A percentile compares a stretch with the other conserved stretches of the same genome.
Evolutionary conservation across 2,888 invertebrate species (phyloP).

Genomic region (Abrostola tripartita): DNA sequence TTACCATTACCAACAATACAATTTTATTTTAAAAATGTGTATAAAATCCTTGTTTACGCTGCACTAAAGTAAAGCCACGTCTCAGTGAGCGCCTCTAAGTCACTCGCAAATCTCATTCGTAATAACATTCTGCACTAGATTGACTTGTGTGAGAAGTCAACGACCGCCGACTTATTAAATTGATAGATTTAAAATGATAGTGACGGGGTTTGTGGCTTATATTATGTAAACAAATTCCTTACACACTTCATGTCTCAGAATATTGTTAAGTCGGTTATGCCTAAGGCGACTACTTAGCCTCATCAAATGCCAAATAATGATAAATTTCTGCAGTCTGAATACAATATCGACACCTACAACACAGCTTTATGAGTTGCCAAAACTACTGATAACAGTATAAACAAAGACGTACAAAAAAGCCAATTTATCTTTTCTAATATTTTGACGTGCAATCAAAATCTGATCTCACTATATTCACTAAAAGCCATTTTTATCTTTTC

Average conservation of each 20-base stretch:
- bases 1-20: no score
- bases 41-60: slow-evolving; percentile 19
- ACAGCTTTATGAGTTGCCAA: not conserved
- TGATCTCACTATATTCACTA: slow-evolving; percentile 23
- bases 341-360: not conserved
- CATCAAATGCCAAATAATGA: no score
- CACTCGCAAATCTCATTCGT: slow-evolving; percentile 11
- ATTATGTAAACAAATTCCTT: not conserved
- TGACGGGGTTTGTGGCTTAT: no score
- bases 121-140: slow-evolving; percentile 25
- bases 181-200: slow-evolving; percentile 22
- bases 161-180: slow-evolving; percentile 14
- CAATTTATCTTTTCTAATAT: slow-evolving; percentile 4
- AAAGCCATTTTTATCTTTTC: slow-evolving; percentile 30
- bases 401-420: slow-evolving; percentile 1
- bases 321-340: no score
- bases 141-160: slow-evolving; percentile 36
- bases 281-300: no score
- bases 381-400: slow-evolving; percentile 1
- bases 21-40: not conserved
- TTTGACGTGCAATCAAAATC: slow-evolving; percentile 30
- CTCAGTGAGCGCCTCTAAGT: slow-evolving; percentile 17
- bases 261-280: no score
- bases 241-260: not conserved
- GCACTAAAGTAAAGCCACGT: slow-evolving; percentile 23